phyloP scores from a whole-genome alignment of 2,888 invertebrate species.

The Cotesia congregata region DNA sequence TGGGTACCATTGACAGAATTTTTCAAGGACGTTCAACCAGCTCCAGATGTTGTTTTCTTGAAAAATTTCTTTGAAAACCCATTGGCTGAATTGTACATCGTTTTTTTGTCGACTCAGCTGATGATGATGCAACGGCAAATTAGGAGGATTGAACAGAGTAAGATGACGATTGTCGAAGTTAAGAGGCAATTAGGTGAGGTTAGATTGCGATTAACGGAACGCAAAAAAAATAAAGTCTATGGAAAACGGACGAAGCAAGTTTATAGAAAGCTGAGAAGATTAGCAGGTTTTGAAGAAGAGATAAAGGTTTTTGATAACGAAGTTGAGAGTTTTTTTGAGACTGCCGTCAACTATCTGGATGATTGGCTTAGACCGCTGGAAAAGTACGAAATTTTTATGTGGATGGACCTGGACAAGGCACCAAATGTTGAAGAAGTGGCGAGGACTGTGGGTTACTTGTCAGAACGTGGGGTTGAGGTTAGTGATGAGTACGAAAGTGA shows the following conservation, averaged over 20 bases:
- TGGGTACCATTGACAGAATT: not conserved
- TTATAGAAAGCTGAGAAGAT: not conserved
- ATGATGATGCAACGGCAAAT: not conserved
- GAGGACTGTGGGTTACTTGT: not conserved
- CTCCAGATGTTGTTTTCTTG: conserved; percentile 12
- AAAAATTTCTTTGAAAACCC: not conserved
- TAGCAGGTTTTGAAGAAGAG: not conserved
- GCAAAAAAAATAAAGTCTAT: not conserved
- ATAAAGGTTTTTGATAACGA: not conserved
- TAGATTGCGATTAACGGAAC: not conserved
- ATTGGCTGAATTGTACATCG: not conserved
- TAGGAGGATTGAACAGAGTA: not conserved
- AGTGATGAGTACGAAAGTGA: not conserved
- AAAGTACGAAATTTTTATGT: not conserved
- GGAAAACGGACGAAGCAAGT: not conserved
- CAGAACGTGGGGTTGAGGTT: not conserved
- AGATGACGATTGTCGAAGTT: not conserved
- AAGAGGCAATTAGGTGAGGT: not conserved
- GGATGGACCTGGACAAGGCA: not conserved
- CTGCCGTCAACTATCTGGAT: not conserved
- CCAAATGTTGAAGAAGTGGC: not conserved
- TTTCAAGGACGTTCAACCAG: conserved; percentile 37
- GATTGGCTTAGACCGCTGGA: not conserved
- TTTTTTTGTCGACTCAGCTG: not conserved
- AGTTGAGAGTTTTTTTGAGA: not conserved